These are phyloP conservation scores for Villa cingulata DNA, from an alignment of 2,888 invertebrate genomes.

Conservation along the genomic window DNA sequence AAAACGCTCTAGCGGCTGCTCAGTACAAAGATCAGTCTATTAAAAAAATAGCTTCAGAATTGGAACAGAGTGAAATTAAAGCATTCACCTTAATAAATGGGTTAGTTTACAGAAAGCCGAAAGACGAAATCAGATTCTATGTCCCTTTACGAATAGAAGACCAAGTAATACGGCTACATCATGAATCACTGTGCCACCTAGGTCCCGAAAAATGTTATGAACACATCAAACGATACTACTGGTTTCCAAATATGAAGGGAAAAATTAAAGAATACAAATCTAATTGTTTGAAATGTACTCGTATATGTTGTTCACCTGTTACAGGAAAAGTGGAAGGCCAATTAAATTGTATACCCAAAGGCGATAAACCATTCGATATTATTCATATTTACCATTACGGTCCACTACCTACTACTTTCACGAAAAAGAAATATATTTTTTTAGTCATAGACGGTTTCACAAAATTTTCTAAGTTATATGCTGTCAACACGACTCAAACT, in stretches of 20 bases:
- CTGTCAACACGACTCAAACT: not conserved
- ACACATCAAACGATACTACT: slow-evolving; percentile 16
- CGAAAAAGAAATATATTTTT: slow-evolving; percentile 1
- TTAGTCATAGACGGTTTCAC: not conserved
- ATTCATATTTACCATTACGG: not conserved
- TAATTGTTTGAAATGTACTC: slow-evolving; percentile 9
- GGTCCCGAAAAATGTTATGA: slow-evolving; percentile 19
- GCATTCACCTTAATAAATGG: slow-evolving; percentile 8
- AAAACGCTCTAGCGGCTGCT: not conserved
- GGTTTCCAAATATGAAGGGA: too few relatives aligned
- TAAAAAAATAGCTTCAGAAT: not conserved
- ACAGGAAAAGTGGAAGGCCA: slow-evolving; percentile 16
- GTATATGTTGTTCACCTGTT: slow-evolving; percentile 4
- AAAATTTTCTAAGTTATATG: not conserved
- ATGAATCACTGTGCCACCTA: slow-evolving; percentile 23
- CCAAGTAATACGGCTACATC: slow-evolving; percentile 15
- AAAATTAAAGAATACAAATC: too few relatives aligned
- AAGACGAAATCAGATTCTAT: slow-evolving; percentile 5
- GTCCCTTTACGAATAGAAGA: slow-evolving; percentile 16
- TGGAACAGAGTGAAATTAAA: slow-evolving; percentile 1
- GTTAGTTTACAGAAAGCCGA: slow-evolving; percentile 8
- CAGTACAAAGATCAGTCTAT: not conserved
- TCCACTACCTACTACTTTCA: not conserved
- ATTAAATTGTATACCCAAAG: slow-evolving; percentile 19
- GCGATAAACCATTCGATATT: slow-evolving; percentile 16